Evolutionary conservation across 1,140 invertebrate genomes (phyloP).

Genomic region (Aporrectodea caliginosa): DNA sequence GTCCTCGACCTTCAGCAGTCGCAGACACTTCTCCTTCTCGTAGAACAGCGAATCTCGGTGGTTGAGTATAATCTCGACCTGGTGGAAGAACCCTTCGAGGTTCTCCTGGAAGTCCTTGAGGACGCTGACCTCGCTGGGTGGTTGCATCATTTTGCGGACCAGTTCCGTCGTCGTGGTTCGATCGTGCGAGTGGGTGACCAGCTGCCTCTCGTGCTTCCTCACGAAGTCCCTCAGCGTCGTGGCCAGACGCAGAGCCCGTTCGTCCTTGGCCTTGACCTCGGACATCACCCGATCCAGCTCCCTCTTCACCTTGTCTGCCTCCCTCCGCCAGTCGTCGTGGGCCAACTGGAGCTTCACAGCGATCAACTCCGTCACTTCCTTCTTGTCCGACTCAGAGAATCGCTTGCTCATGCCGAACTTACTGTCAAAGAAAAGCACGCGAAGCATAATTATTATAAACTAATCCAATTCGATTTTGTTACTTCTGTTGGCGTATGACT

Average conservation of each 20-base stretch:
- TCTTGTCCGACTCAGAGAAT: slow-evolving; percentile 24
- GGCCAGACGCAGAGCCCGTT: not conserved
- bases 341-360: slow-evolving; percentile 25
- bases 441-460: no score
- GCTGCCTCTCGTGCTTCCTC: not conserved
- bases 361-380: slow-evolving; percentile 27
- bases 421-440: no score
- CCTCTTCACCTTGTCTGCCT: not conserved
- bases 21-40: slow-evolving; percentile 1
- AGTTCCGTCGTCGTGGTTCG: not conserved
- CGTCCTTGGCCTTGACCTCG: not conserved
- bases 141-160: not conserved
- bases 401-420: slow-evolving; percentile 29
- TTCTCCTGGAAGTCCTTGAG: not conserved
- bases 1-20: not conserved
- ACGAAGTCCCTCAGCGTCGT: not conserved
- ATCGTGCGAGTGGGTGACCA: not conserved
- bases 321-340: slow-evolving; percentile 19
- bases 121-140: not conserved
- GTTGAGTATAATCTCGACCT: not conserved
- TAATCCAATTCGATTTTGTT: no score
- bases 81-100: not conserved
- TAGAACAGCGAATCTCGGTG: not conserved
- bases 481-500: no score
- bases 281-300: not conserved